phyloP scores from a whole-genome alignment of 2,888 invertebrate species.

The Ischnura elegans region DNA sequence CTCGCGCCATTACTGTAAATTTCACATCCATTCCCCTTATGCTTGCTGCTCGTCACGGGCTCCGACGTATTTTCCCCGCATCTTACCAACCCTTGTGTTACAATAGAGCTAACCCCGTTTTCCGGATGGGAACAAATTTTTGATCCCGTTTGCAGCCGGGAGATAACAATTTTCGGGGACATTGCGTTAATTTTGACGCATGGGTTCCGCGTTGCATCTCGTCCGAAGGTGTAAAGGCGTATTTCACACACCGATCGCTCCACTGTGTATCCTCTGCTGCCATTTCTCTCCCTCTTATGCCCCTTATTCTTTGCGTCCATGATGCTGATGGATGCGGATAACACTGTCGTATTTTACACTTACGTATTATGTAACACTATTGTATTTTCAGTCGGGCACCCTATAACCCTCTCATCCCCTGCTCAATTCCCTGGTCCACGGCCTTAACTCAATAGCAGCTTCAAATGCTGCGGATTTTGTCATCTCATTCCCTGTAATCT shows the following conservation, averaged over 20 bases:
- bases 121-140: conserved; percentile 40
- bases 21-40: background rate
- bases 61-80: background rate
- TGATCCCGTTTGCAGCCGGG: conserved; percentile 10
- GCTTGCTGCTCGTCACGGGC: background rate
- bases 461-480: too few relatives aligned
- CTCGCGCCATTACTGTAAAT: background rate
- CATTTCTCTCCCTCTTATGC: background rate
- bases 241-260: conserved; percentile 54
- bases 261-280: background rate
- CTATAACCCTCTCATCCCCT: too few relatives aligned
- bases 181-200: conserved; percentile 38
- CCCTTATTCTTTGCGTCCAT: background rate
- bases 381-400: too few relatives aligned
- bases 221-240: background rate
- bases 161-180: conserved; percentile 33
- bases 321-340: background rate
- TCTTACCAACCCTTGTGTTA: background rate
- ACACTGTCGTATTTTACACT: background rate
- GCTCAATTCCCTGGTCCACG: too few relatives aligned
- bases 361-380: too few relatives aligned
- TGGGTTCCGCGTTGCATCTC: background rate
- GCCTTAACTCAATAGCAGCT: too few relatives aligned
- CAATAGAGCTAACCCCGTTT: background rate
- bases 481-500: too few relatives aligned